Conservation (phyloP, 2,113 vertebrate genomes). For the Gadus chalcogrammus region DNA sequence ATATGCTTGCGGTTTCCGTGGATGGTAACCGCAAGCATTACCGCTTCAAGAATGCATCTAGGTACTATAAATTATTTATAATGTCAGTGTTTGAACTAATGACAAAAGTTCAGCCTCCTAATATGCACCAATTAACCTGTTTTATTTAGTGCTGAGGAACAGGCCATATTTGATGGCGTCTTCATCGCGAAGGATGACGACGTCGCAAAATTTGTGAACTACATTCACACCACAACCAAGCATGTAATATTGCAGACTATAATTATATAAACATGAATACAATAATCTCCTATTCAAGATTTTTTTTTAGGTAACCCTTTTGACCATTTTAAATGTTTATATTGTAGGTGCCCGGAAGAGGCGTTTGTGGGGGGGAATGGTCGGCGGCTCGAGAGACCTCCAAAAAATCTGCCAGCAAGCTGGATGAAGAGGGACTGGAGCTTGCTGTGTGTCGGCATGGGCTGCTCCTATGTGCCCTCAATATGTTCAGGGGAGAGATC, state of each 20-base stretch:
- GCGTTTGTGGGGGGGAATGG: slow-evolving; percentile 12
- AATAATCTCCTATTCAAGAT: too few species aligned
- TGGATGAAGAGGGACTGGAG: slow-evolving; percentile 22
- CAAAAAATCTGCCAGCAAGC: not conserved
- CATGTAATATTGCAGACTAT: slow-evolving; percentile 3
- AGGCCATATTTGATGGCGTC: slow-evolving; percentile 16
- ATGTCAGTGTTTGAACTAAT: too few species aligned
- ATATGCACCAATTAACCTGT: not conserved
- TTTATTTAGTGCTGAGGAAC: slow-evolving; percentile 18
- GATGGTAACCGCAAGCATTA: slow-evolving; percentile 21
- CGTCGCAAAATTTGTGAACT: slow-evolving; percentile 16
- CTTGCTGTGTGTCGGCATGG: slow-evolving; percentile 19
- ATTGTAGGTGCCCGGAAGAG: not conserved
- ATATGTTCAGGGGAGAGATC: slow-evolving; percentile 9
- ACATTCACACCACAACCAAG: slow-evolving; percentile 10
- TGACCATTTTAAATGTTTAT: slow-evolving; percentile 5
- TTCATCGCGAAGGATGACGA: slow-evolving; percentile 19
- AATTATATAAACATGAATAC: too few species aligned
- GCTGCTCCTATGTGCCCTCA: slow-evolving; percentile 5
- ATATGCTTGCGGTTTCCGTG: slow-evolving; percentile 21
- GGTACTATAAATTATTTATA: not conserved
- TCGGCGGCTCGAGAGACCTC: slow-evolving; percentile 14
- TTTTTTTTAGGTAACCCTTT: too few species aligned
- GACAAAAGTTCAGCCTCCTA: too few species aligned
- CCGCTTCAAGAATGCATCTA: slow-evolving; percentile 13